Base-by-base conservation (phyloP, 2,888 invertebrate species). In the Trissonchulus sp. region DNA sequence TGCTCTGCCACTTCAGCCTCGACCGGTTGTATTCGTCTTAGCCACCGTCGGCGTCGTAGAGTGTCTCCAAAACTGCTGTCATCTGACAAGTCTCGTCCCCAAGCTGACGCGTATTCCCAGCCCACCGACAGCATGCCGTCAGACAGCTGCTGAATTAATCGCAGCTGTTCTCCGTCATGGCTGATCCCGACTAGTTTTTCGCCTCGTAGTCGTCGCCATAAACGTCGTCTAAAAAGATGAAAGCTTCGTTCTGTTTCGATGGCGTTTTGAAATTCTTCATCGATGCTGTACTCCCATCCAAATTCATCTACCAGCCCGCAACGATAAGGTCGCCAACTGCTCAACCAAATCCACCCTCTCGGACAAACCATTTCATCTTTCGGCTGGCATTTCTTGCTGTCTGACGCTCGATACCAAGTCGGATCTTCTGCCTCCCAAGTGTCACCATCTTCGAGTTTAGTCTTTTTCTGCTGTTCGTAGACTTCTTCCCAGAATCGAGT, bases 11-110 rank as follows among this genome's bases (percentile, higher is more conserved):
- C n/a, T 28, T 33, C 37, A 3, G 2, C 33, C 8, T 62, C 33
- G 35, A 74, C 74, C 8, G 77, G 74, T 31, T 77, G 78, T 30
- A 81, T 76, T 75, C 81, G 79, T 18, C 79, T 77, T 8, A 81
- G 77, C 71, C 78, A 77, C 1, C 82, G 76, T 1, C 80, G 76
- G 33, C 81, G 75, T 15, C 80, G 75, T 23, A 77, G 68, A 3
- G 65, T 34, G 73, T 81, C 80, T 0, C 69, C 68, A n/a, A 74
- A 36, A 2, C 77, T 75, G 34, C 75, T 74, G 3, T 65, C 73
- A 36, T 77, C 77, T 73, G 81, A 80, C 72, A 79, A 78, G 8
- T 80, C 78, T 35, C 78, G 76, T 30, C 76, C 78, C 63, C 78
- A 78, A 15, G 77, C 77, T 15, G 72, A 31, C 15, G 80, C 77